These are phyloP conservation scores for Dermochelys coriacea DNA, from an alignment of 2,797 vertebrate species.

Conservation along the genomic window DNA sequence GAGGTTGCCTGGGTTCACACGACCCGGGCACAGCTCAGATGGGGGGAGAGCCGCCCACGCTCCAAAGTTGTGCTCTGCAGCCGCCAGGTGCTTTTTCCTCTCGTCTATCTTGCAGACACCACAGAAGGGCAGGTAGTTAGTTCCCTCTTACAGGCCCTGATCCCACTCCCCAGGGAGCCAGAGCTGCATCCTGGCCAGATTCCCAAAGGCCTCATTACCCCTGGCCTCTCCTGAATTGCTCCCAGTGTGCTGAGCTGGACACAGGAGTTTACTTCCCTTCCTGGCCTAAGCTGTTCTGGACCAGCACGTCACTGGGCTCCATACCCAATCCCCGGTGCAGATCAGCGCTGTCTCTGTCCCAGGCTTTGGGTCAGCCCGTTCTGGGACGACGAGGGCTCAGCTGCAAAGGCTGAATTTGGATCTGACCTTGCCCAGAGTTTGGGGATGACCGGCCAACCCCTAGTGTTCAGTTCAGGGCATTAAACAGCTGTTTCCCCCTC, in stretches of 20 bases:
- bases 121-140: not conserved
- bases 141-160: not conserved
- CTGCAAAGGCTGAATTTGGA: not conserved
- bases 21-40: not conserved
- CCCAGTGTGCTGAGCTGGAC: not conserved
- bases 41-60: not conserved
- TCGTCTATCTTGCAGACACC: not conserved
- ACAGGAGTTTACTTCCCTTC: not conserved
- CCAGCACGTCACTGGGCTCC: rapidly evolving
- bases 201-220: not conserved
- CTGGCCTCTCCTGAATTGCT: not conserved
- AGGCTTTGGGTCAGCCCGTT: not conserved
- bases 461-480: not conserved
- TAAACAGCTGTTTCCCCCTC: too few relatives aligned
- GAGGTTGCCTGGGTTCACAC: not conserved
- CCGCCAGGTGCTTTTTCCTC: not conserved
- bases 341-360: too few relatives aligned
- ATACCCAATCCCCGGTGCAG: too few relatives aligned
- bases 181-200: not conserved
- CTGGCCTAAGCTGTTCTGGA: not conserved
- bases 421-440: not conserved
- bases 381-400: rapidly evolving
- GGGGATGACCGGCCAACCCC: not conserved
- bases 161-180: not conserved
- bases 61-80: too few relatives aligned